phyloP scores from a whole-genome alignment of 2,113 vertebrate genomes.

The Pica pica region DNA sequence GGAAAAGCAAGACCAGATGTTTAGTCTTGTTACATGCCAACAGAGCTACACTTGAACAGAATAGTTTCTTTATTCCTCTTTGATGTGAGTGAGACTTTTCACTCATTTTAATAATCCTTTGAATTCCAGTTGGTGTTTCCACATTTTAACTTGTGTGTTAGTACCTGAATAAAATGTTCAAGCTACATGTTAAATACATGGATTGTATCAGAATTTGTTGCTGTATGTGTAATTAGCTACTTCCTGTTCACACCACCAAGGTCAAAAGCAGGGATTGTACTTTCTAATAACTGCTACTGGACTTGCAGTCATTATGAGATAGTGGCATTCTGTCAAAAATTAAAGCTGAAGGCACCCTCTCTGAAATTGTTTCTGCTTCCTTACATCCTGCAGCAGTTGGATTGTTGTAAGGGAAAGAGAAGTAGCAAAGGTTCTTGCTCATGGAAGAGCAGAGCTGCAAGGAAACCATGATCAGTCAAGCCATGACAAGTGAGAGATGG shows the following conservation, averaged over 20 bases:
- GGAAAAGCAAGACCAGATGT: not conserved
- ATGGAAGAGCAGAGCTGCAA: not conserved
- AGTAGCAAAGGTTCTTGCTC: not conserved
- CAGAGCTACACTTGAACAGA: not conserved
- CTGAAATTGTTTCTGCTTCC: not conserved
- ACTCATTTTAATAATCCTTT: not conserved
- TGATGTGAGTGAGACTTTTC: not conserved
- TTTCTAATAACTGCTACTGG: not conserved
- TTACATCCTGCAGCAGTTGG: not conserved
- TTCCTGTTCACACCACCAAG: not conserved
- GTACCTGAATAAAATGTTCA: not conserved
- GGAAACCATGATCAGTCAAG: not conserved
- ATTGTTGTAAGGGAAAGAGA: accelerated
- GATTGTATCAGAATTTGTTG: not conserved
- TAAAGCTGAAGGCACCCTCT: not conserved
- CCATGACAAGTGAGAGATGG: not conserved
- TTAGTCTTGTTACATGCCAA: not conserved
- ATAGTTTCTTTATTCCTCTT: not conserved
- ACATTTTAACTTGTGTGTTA: not conserved
- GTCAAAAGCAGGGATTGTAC: not conserved
- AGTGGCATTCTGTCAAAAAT: not conserved
- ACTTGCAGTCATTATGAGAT: not conserved
- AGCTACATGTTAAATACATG: not conserved
- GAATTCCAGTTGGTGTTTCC: not conserved
- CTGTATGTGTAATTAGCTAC: not conserved